These are phyloP conservation scores for Hypsibius dujardini DNA, from an alignment of 1,140 invertebrate genomes.

Conservation along the genomic window DNA sequence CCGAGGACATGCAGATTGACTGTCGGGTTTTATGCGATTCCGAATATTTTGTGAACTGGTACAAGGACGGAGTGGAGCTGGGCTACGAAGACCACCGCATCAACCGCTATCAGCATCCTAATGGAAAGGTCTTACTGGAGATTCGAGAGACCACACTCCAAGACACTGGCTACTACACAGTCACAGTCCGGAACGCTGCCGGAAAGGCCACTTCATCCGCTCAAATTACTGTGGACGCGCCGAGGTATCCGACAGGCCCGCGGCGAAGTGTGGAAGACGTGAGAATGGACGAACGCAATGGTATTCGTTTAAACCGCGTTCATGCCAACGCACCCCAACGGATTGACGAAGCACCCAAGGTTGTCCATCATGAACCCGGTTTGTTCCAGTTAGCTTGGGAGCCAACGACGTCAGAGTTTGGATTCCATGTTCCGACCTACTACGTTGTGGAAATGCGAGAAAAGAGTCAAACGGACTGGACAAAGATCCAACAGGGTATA, in stretches of 20 bases:
- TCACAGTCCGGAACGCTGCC: slow-evolving; percentile 59
- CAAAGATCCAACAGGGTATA: slow-evolving; percentile 47
- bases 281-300: not conserved
- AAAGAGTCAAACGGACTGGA: slow-evolving; percentile 68
- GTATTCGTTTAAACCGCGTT: not conserved
- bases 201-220: slow-evolving; percentile 60
- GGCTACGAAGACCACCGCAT: slow-evolving; percentile 17
- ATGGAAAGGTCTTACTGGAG: slow-evolving; percentile 41
- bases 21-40: slow-evolving; percentile 10
- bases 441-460: slow-evolving; percentile 85
- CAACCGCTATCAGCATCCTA: slow-evolving; percentile 20
- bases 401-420: not conserved
- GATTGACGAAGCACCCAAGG: not conserved
- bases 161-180: slow-evolving; percentile 62
- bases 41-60: slow-evolving; percentile 12
- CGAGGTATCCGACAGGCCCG: not conserved
- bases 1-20: not conserved
- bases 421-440: slow-evolving; percentile 59
- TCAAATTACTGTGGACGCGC: slow-evolving; percentile 45
- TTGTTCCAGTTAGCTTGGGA: not conserved
- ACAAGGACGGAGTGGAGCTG: slow-evolving; percentile 5
- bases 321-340: not conserved
- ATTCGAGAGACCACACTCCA: slow-evolving; percentile 63
- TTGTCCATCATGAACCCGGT: not conserved
- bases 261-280: slow-evolving; percentile 3